Evolutionary conservation across 2,888 invertebrate species (phyloP).

Genomic region (Watsonalla cultraria): DNA sequence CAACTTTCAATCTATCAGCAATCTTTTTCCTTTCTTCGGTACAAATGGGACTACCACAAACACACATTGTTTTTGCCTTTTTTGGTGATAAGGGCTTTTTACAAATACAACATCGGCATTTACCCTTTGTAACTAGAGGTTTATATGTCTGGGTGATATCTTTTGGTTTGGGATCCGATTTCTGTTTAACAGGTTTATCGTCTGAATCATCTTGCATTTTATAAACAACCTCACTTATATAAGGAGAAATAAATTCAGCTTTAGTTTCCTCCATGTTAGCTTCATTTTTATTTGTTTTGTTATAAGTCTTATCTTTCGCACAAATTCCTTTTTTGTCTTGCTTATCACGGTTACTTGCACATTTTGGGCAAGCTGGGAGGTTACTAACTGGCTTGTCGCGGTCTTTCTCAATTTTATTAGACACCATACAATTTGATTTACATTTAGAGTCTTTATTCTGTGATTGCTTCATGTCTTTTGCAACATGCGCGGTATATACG

Average conservation of each 20-base stretch:
- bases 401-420: no score
- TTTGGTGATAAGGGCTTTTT: not conserved
- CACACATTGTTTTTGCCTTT: conserved; percentile 7
- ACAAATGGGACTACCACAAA: conserved; percentile 16
- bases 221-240: not conserved
- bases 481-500: no score
- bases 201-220: not conserved
- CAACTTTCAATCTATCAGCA: not conserved
- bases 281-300: not conserved
- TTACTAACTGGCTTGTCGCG: not conserved
- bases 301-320: not conserved
- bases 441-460: no score
- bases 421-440: no score
- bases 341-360: not conserved
- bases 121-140: not conserved
- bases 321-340: not conserved
- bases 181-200: not conserved
- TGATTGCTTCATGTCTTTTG: no score
- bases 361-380: not conserved
- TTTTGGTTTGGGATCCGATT: not conserved
- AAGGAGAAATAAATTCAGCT: not conserved
- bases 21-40: not conserved
- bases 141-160: not conserved
- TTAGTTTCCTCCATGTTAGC: not conserved
- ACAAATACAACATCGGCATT: not conserved